Evolutionary conservation across 2,888 invertebrate genomes (phyloP).

Genomic region (Chrysolina americana): DNA sequence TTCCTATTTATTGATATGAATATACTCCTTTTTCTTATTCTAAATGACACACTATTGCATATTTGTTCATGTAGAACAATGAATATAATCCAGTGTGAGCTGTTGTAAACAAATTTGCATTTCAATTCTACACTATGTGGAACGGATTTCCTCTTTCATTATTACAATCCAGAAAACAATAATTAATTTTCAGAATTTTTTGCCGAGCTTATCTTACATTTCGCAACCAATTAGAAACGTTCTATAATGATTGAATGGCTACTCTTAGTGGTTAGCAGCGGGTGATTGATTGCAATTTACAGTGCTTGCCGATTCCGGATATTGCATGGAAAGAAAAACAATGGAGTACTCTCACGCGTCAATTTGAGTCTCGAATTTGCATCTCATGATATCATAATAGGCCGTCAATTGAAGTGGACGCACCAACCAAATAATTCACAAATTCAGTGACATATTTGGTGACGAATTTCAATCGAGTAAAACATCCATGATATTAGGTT

Average conservation of each 20-base stretch:
- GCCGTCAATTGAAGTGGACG: too few relatives aligned
- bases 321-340: not conserved
- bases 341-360: not conserved
- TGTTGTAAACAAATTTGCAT: not conserved
- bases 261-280: not conserved
- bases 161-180: not conserved
- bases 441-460: too few relatives aligned
- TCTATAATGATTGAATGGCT: not conserved
- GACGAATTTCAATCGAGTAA: too few relatives aligned
- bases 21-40: too few relatives aligned
- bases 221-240: not conserved
- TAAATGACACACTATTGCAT: not conserved
- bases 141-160: slow-evolving; percentile 6
- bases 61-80: not conserved
- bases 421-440: too few relatives aligned
- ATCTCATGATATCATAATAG: not conserved
- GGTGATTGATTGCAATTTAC: not conserved
- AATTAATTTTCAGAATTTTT: not conserved
- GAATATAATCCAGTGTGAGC: not conserved
- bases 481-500: too few relatives aligned
- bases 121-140: not conserved
- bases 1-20: too few relatives aligned
- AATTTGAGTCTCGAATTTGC: not conserved
- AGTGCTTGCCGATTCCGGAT: not conserved
- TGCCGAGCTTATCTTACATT: not conserved